A percentile compares a stretch with the other conserved stretches of the same genome.
Conservation (phyloP, 2,888 invertebrate species). For the Drosophila setosimentum region DNA sequence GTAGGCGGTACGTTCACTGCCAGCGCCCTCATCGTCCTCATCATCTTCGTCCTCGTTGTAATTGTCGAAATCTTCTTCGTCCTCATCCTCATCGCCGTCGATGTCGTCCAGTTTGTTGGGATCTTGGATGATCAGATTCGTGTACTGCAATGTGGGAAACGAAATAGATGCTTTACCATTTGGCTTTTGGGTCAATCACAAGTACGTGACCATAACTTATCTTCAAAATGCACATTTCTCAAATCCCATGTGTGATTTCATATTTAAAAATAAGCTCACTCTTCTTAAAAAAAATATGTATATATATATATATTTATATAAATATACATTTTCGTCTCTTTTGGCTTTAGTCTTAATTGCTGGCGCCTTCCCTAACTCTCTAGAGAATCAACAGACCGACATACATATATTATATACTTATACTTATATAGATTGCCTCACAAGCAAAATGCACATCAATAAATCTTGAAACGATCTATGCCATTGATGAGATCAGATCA, state of each 20-base stretch:
- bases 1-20: slow-evolving; percentile 34
- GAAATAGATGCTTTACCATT: slow-evolving; percentile 6
- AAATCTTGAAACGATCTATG: slow-evolving; percentile 60
- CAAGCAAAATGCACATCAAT: slow-evolving; percentile 33
- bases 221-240: slow-evolving; percentile 38
- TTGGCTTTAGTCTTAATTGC: slow-evolving; percentile 65
- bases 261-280: slow-evolving; percentile 65
- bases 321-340: slow-evolving; percentile 51
- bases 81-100: slow-evolving; percentile 40
- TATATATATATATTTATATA: background rate
- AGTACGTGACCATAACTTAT: slow-evolving; percentile 60
- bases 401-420: slow-evolving; percentile 1
- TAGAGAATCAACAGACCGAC: slow-evolving; percentile 28
- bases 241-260: slow-evolving; percentile 59
- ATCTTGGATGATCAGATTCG: slow-evolving; percentile 77
- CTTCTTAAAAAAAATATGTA: slow-evolving; percentile 44
- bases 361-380: slow-evolving; percentile 65
- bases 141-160: slow-evolving; percentile 69
- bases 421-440: slow-evolving; percentile 31
- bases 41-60: slow-evolving; percentile 38
- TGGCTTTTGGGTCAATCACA: slow-evolving; percentile 61
- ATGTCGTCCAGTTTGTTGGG: slow-evolving; percentile 58
- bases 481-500: slow-evolving; percentile 78
- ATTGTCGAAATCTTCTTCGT: slow-evolving; percentile 35
- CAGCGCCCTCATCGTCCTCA: slow-evolving; percentile 8